These are phyloP conservation scores for Phlogophora meticulosa DNA, from an alignment of 2,888 invertebrate species.

Conservation along the genomic window DNA sequence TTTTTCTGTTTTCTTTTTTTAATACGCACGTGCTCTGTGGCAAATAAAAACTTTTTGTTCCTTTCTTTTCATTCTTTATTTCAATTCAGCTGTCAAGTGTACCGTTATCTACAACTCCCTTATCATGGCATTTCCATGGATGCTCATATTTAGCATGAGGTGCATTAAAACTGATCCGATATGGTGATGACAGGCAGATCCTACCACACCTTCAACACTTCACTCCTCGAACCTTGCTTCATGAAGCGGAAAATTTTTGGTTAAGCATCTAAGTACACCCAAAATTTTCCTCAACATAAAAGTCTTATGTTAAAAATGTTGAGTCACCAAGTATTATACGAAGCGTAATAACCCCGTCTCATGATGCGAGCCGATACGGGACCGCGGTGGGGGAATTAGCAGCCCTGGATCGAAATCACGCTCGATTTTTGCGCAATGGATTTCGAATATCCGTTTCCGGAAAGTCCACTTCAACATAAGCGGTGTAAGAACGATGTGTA, in stretches of 20 bases:
- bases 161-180: not conserved
- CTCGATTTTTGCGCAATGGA: slow-evolving; percentile 28
- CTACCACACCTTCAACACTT: slow-evolving; percentile 1
- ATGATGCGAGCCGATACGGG: slow-evolving; percentile 19
- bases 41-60: too few relatives aligned
- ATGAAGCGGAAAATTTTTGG: not conserved
- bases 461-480: slow-evolving; percentile 13
- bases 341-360: slow-evolving; percentile 17
- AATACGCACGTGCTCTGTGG: too few relatives aligned
- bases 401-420: slow-evolving; percentile 43
- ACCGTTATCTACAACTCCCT: not conserved
- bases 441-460: slow-evolving; percentile 29
- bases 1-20: too few relatives aligned
- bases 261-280: not conserved
- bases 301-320: slow-evolving; percentile 31
- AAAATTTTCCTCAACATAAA: slow-evolving; percentile 27
- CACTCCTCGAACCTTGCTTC: not conserved
- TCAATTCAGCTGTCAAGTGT: slow-evolving; percentile 6
- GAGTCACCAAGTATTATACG: slow-evolving; percentile 26
- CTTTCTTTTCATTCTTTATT: too few relatives aligned
- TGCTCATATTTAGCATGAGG: not conserved
- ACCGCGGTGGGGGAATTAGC: slow-evolving; percentile 38
- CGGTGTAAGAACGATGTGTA: not conserved
- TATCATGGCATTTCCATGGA: too few relatives aligned
- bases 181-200: not conserved